Conservation (phyloP, 2,797 vertebrate genomes). For the Rhinophrynus dorsalis region DNA sequence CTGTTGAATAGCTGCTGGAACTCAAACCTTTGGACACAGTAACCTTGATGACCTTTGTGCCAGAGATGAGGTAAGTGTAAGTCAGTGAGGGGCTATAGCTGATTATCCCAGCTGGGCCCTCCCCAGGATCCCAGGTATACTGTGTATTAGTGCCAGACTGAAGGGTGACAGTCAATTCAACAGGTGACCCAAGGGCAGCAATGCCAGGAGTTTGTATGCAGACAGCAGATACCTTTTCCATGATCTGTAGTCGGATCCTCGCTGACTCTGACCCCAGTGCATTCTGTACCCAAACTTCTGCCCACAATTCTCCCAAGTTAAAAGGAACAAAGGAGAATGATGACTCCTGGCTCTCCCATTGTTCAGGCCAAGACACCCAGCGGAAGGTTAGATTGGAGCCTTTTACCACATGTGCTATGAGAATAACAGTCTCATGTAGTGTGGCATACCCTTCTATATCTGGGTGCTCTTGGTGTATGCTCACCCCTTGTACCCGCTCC, state of each 20-base stretch:
- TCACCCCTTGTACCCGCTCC: slow-evolving; percentile 66
- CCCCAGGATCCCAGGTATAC: slow-evolving; percentile 67
- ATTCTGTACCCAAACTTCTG: slow-evolving; percentile 68
- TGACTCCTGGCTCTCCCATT: slow-evolving; percentile 49
- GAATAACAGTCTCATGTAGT: slow-evolving; percentile 56
- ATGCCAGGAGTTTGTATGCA: slow-evolving; percentile 49
- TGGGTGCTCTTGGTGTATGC: slow-evolving; percentile 57
- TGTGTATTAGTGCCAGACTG: slow-evolving; percentile 65
- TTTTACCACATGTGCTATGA: slow-evolving; percentile 56
- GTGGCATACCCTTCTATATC: slow-evolving; percentile 60
- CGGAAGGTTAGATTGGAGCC: slow-evolving; percentile 71
- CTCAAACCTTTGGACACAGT: slow-evolving; percentile 67
- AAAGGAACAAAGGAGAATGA: slow-evolving; percentile 56
- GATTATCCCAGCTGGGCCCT: slow-evolving; percentile 39
- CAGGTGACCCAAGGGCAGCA: slow-evolving; percentile 55
- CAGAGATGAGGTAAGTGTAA: slow-evolving; percentile 60
- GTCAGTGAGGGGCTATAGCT: slow-evolving; percentile 61
- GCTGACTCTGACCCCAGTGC: slow-evolving; percentile 57
- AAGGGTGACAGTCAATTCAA: slow-evolving; percentile 64
- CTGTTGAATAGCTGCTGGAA: slow-evolving; percentile 55
- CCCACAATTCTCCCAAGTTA: slow-evolving; percentile 57
- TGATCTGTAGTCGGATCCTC: slow-evolving; percentile 55
- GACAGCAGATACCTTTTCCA: slow-evolving; percentile 59
- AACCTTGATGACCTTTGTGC: slow-evolving; percentile 57
- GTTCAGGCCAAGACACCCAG: slow-evolving; percentile 61